phyloP scores from a whole-genome alignment of 2,113 vertebrate species.

The Pteruthius melanotis region DNA sequence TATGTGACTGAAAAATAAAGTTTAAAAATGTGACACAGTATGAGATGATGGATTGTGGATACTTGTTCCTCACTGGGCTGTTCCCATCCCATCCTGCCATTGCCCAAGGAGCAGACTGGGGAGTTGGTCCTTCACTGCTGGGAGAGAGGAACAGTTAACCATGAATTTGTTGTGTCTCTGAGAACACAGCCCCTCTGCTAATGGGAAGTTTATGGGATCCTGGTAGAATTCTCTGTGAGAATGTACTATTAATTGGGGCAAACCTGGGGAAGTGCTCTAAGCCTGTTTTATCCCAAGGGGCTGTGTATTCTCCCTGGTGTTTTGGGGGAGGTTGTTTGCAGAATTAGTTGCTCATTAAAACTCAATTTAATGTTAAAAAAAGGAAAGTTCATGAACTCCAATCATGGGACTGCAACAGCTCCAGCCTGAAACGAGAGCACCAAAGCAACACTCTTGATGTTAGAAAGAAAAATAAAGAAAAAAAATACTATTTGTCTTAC shows the following conservation, averaged over 20 bases:
- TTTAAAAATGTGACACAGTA: background rate
- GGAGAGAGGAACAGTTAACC: background rate
- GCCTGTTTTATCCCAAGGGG: background rate
- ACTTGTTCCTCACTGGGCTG: background rate
- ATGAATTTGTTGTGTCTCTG: background rate
- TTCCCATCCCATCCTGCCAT: background rate
- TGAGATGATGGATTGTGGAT: background rate
- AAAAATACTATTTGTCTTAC: background rate
- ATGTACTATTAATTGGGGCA: background rate
- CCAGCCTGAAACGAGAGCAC: background rate
- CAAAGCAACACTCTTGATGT: background rate
- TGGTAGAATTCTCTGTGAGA: background rate
- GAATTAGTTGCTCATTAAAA: background rate
- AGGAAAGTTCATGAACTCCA: background rate
- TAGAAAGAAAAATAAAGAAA: background rate
- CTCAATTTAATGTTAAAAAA: background rate
- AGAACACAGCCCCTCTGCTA: background rate
- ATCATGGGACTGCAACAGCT: background rate
- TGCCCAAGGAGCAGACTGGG: background rate
- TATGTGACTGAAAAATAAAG: background rate
- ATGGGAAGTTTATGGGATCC: background rate
- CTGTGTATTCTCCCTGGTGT: background rate
- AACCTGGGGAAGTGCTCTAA: background rate
- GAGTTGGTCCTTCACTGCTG: background rate
- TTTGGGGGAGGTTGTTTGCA: background rate